phyloP scores from a whole-genome alignment of 2,113 vertebrate species.

The Tichodroma muraria region DNA sequence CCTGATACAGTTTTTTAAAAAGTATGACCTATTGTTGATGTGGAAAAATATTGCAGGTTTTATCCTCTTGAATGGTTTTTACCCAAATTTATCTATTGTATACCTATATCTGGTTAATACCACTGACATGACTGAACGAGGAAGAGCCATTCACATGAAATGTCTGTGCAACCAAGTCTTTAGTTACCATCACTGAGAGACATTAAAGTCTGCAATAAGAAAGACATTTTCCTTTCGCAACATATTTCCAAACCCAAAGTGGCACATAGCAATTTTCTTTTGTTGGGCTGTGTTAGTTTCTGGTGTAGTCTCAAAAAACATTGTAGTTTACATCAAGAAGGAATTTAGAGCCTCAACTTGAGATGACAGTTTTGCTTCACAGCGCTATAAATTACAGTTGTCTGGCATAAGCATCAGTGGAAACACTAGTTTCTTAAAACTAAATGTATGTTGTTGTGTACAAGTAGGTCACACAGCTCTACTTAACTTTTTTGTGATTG shows the following conservation, averaged over 20 bases:
- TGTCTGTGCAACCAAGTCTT: not conserved
- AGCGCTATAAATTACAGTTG: slow-evolving; percentile 11
- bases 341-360: not conserved
- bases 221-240: not conserved
- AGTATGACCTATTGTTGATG: not conserved
- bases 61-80: not conserved
- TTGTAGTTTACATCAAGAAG: not conserved
- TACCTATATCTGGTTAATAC: not conserved
- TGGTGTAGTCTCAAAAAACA: not conserved
- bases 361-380: slow-evolving; percentile 11
- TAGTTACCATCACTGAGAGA: not conserved
- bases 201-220: not conserved
- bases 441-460: slow-evolving; percentile 38
- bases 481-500: slow-evolving; percentile 30
- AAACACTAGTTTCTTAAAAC: slow-evolving; percentile 31
- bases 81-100: not conserved
- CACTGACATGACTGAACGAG: not conserved
- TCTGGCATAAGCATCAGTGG: not conserved
- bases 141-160: not conserved
- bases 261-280: not conserved
- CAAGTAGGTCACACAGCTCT: not conserved
- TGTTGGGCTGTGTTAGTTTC: not conserved
- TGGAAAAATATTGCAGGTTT: not conserved
- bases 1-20: not conserved
- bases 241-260: not conserved